Evolutionary conservation across 2,113 vertebrate species (phyloP).

Genomic region (Oncorhynchus masou): DNA sequence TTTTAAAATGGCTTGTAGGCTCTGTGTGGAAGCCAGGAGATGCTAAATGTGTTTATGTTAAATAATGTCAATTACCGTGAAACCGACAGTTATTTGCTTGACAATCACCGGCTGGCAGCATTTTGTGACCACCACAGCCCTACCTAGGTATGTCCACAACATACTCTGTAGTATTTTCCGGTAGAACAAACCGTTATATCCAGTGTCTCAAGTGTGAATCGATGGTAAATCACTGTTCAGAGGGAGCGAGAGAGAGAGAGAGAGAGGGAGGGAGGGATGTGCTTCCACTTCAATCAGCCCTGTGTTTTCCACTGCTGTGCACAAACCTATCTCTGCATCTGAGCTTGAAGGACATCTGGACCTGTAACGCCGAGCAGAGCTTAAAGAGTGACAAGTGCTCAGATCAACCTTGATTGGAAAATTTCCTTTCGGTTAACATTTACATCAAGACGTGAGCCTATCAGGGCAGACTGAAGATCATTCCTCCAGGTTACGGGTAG

Average conservation of each 20-base stretch:
- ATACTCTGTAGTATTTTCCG: neutral
- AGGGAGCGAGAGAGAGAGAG: neutral
- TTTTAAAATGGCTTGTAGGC: no score
- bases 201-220: conserved; percentile 20
- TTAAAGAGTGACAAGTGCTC: no score
- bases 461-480: no score
- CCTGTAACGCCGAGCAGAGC: neutral
- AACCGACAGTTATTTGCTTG: neutral
- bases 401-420: no score
- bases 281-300: neutral
- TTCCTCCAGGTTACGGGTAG: no score
- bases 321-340: neutral
- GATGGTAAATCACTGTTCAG: neutral
- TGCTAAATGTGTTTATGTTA: no score
- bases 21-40: no score
- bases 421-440: no score
- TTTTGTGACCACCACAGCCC: neutral
- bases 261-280: neutral
- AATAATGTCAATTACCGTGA: no score
- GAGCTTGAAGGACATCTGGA: neutral
- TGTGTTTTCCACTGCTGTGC: conserved; percentile 3
- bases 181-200: neutral
- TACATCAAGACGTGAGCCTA: no score
- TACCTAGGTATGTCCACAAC: neutral
- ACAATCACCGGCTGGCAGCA: no score